phyloP scores from a whole-genome alignment of 1,140 invertebrate species.

The Solen grandis region DNA sequence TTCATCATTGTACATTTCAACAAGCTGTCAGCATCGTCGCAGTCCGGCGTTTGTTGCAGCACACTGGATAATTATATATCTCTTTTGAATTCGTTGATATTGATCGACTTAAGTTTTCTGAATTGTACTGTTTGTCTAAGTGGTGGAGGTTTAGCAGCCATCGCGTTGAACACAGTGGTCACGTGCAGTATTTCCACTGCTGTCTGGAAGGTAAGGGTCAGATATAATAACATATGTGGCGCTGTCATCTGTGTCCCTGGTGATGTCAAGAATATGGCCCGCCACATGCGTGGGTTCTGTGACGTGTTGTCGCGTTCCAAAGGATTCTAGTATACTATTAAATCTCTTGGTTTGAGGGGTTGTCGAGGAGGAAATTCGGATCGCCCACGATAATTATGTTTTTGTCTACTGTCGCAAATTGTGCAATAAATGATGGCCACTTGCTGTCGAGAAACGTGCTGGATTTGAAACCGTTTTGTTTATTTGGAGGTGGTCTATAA shows the following conservation, averaged over 20 bases:
- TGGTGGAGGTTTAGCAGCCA: background rate
- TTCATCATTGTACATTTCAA: background rate
- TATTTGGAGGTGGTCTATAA: conserved; percentile 6
- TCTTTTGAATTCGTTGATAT: background rate
- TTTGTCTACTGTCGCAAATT: conserved; percentile 18
- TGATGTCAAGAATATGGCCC: too few species aligned
- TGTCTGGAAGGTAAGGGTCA: conserved; percentile 10
- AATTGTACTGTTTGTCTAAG: conserved; percentile 12
- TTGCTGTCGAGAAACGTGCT: conserved; percentile 20
- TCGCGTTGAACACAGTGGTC: background rate
- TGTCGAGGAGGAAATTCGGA: background rate
- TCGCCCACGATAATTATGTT: conserved; percentile 27
- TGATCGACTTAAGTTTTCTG: conserved; percentile 13
- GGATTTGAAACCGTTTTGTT: conserved; percentile 5
- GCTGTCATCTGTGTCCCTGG: conserved; percentile 24
- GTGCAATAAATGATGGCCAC: conserved; percentile 21
- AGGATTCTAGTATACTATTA: too few species aligned
- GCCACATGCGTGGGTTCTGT: too few species aligned
- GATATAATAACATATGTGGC: background rate
- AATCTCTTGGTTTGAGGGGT: background rate
- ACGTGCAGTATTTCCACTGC: conserved; percentile 13
- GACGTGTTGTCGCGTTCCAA: too few species aligned
- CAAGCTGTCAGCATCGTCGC: too few species aligned
- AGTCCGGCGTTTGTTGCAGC: too few species aligned
- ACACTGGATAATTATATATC: too few species aligned